Evolutionary conservation across 2,113 vertebrate genomes (phyloP).

Genomic region (Clarias batrachus): DNA sequence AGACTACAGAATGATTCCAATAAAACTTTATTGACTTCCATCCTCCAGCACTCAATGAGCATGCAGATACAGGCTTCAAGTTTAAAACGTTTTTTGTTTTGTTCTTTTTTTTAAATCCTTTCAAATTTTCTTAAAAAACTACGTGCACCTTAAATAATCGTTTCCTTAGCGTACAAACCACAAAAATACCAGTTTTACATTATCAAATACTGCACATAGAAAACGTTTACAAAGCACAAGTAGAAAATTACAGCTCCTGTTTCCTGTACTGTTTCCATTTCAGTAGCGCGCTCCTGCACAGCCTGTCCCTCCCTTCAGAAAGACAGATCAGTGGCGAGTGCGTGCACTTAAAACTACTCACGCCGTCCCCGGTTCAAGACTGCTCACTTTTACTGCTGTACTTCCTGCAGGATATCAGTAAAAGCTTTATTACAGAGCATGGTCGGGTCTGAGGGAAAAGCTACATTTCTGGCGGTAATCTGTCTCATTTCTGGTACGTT

Average conservation of each 20-base stretch:
- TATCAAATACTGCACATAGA: slow-evolving; percentile 96
- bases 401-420: not conserved
- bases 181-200: slow-evolving; percentile 91
- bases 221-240: slow-evolving; percentile 90
- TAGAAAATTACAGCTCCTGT: slow-evolving; percentile 85
- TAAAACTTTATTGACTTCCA: slow-evolving; percentile 78
- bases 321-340: not conserved
- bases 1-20: slow-evolving; percentile 66
- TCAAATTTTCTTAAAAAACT: slow-evolving; percentile 82
- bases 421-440: not conserved
- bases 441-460: slow-evolving; percentile 29
- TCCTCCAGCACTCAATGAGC: slow-evolving; percentile 75
- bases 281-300: slow-evolving; percentile 42
- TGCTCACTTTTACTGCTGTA: not conserved
- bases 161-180: slow-evolving; percentile 94
- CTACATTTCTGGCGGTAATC: slow-evolving; percentile 45
- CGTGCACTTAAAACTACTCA: not conserved
- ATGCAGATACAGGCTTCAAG: slow-evolving; percentile 81
- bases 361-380: not conserved
- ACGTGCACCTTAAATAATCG: slow-evolving; percentile 86
- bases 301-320: not conserved
- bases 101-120: slow-evolving; percentile 47
- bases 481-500: not conserved
- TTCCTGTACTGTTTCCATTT: slow-evolving; percentile 29
- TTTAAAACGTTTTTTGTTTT: slow-evolving; percentile 58